Evolutionary conservation across 2,797 vertebrate genomes (phyloP), one percentile per base, ranked within the genome.

Genomic region (Scarus forsteni): DNA sequence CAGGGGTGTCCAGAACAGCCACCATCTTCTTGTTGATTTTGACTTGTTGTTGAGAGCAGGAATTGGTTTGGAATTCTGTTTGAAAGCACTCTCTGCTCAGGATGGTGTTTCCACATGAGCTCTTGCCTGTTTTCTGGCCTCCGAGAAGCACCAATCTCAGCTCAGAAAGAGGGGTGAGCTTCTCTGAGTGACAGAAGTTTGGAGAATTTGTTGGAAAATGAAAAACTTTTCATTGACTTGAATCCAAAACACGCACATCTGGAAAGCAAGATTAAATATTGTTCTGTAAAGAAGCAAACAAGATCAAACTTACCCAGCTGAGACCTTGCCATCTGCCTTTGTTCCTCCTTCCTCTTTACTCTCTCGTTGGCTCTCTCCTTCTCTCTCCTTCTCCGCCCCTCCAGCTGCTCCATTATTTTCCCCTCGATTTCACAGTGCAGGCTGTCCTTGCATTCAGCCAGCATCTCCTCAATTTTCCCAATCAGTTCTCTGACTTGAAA

Each of bases 81-180:
- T 73, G 40, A 55, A 90, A 90, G 60, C 68, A 13, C n/a, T 83
- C 68, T 36, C 54, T 69, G 67, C 66, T 61, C 69, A 94, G 70
- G 70, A 94, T 91, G 61, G 90, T 91, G 87, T 92, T 90, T 49
- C 87, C 91, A 70, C 89, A 89, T 0, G 91, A 92, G 61, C 91
- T 94, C 73, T 92, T 94, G 5, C 92, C 93, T 1, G 85, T 85
- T 80, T 87, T 88, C 12, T 74, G 63, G 72, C 80, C 77, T 0
- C 92, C 89, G 10, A 91, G 27, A 0, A 94, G 84, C 6, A 92
- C 70, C 0, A 93, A 0, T 57, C 70, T 90, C 44, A 93, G 3
- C 6, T 86, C 75, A 43, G 66, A 45, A 8, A 77, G 69, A 36
- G 65, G 63, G 4, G 12, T 1, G 6, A 87, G 45, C 55, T 79